These are phyloP conservation scores for Tridacna crocea DNA, from an alignment of 2,888 invertebrate species.

Conservation along the genomic window DNA sequence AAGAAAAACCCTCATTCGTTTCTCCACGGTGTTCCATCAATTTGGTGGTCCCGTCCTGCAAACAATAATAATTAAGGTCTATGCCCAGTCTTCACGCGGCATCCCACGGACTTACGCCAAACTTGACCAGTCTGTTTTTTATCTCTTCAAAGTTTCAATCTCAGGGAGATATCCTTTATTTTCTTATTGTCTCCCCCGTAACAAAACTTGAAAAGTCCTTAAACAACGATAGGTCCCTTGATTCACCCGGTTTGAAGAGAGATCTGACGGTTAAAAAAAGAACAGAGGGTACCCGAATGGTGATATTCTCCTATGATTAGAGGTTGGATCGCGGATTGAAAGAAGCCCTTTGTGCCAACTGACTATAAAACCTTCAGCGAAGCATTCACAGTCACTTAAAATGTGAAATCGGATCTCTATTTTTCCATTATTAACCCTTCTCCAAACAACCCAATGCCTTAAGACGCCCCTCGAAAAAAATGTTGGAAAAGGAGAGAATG, in stretches of 20 bases:
- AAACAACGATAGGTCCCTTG: no score
- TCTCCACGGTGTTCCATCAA: background rate
- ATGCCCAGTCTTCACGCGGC: background rate
- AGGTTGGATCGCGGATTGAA: slow-evolving; percentile 19
- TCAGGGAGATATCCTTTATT: no score
- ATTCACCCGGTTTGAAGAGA: no score
- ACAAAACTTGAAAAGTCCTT: slow-evolving; percentile 1
- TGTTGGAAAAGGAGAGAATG: no score
- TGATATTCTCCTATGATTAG: slow-evolving; percentile 6
- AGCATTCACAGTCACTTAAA: slow-evolving; percentile 34
- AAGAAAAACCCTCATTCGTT: background rate
- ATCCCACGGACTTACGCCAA: background rate
- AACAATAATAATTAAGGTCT: slow-evolving; percentile 9
- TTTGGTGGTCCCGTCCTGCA: no score
- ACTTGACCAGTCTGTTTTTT: background rate
- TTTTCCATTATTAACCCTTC: slow-evolving; percentile 43
- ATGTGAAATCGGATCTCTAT: slow-evolving; percentile 41
- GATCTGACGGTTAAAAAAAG: background rate
- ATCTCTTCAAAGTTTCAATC: background rate
- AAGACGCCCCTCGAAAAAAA: no score
- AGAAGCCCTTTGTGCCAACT: slow-evolving; percentile 25
- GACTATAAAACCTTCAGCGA: slow-evolving; percentile 29
- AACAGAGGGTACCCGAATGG: slow-evolving; percentile 18
- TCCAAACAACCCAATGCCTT: no score
- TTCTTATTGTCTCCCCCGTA: background rate